Conservation (phyloP, 2,888 invertebrate species). For the Agriotes lineatus region DNA sequence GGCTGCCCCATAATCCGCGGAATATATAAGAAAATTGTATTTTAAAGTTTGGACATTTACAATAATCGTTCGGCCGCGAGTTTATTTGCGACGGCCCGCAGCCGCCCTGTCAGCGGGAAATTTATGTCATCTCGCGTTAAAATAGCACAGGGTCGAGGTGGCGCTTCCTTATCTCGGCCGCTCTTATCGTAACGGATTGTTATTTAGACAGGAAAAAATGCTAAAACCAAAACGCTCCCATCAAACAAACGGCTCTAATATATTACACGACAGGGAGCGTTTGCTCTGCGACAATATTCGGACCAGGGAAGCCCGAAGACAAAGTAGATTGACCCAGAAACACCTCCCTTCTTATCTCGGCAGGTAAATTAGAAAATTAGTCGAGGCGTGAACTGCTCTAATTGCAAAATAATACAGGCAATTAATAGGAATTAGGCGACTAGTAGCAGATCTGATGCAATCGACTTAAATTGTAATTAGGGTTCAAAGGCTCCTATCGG, state of each 20-base stretch:
- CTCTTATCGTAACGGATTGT: constrained; percentile 18
- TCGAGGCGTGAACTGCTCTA: constrained; percentile 53
- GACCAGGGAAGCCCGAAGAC: constrained; percentile 21
- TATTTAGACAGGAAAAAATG: constrained; percentile 21
- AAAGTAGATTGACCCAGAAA: constrained; percentile 39
- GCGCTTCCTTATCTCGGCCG: constrained; percentile 6
- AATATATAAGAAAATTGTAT: not conserved
- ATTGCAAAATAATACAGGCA: constrained; percentile 56
- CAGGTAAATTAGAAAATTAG: constrained; percentile 54
- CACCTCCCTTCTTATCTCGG: constrained; percentile 27
- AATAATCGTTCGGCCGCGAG: not conserved
- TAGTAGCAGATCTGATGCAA: constrained; percentile 14
- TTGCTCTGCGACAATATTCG: constrained; percentile 22
- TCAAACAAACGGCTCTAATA: constrained; percentile 20
- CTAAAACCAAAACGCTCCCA: constrained; percentile 12
- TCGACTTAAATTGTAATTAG: constrained; percentile 28
- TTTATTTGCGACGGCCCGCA: not conserved
- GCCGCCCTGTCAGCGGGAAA: no score
- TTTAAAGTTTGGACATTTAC: constrained; percentile 3
- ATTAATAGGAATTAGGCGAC: constrained; percentile 49
- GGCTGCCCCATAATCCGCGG: not conserved
- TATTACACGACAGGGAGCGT: constrained; percentile 24
- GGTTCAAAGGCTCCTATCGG: constrained; percentile 6
- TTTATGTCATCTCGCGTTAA: not conserved
- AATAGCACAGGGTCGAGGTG: constrained; percentile 1